These are phyloP conservation scores for Zele albiditarsus DNA, from an alignment of 2,888 invertebrate species.

Conservation along the genomic window DNA sequence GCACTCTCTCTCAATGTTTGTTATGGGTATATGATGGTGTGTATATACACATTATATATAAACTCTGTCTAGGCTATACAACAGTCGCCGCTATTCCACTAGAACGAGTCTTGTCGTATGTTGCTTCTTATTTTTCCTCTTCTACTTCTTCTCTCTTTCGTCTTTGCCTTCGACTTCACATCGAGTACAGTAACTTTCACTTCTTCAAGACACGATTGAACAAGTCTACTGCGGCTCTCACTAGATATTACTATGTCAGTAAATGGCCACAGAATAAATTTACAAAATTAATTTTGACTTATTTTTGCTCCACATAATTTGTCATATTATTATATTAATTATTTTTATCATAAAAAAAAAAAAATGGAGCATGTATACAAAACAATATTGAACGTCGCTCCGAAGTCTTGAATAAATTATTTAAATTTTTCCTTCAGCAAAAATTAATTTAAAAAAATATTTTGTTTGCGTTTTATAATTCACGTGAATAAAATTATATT, in stretches of 20 bases:
- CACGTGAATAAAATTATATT: no score
- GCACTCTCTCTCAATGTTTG: constrained; percentile 52
- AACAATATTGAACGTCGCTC: constrained; percentile 28
- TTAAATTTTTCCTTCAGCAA: background rate
- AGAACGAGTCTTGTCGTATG: background rate
- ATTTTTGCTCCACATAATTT: no score
- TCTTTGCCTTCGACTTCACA: constrained; percentile 4
- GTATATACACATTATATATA: background rate
- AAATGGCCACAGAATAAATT: no score
- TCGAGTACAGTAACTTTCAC: constrained; percentile 29
- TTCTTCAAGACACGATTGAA: constrained; percentile 44
- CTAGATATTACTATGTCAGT: no score
- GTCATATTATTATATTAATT: no score
- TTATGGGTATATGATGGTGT: constrained; percentile 29
- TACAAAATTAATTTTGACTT: no score
- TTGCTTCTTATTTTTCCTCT: background rate
- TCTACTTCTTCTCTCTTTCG: background rate
- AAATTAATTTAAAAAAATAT: background rate
- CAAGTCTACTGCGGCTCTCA: background rate
- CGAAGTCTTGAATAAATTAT: constrained; percentile 8
- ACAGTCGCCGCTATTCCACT: background rate
- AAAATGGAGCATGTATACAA: constrained; percentile 34
- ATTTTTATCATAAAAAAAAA: no score
- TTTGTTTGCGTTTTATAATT: background rate
- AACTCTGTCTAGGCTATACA: background rate